Evolutionary conservation across 1,140 invertebrate genomes (phyloP).

Genomic region (Hormaphis cornu): DNA sequence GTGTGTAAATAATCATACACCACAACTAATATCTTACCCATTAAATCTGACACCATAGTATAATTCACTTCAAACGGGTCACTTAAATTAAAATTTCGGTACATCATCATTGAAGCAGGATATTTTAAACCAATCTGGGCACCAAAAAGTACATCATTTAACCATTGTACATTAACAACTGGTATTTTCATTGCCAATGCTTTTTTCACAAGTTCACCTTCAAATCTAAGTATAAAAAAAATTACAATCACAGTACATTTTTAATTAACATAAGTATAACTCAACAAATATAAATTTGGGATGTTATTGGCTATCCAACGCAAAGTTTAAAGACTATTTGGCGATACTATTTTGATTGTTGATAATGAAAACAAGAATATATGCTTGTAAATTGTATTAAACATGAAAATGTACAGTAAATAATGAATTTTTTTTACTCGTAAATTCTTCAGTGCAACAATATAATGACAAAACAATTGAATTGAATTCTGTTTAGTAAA

Average conservation of each 20-base stretch:
- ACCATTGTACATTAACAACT: conserved; percentile 85
- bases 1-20: neutral
- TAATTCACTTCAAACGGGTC: conserved; percentile 81
- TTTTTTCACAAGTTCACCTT: conserved; percentile 76
- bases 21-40: conserved; percentile 59
- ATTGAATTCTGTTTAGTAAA: no score
- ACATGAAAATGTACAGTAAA: no score
- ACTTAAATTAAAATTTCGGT: conserved; percentile 71
- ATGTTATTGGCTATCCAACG: no score
- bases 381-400: no score
- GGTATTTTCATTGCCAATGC: conserved; percentile 79
- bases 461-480: no score
- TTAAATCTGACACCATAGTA: conserved; percentile 72
- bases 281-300: no score
- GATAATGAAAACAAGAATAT: no score
- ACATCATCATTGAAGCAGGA: conserved; percentile 64
- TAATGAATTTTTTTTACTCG: no score
- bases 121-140: conserved; percentile 70
- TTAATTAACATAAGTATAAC: conserved; percentile 6
- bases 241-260: conserved; percentile 42
- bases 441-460: no score
- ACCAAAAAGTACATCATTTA: conserved; percentile 85
- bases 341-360: no score
- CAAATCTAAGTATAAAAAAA: conserved; percentile 55
- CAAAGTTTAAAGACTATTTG: no score